Percentiles rank a stretch among this genome's conserved stretches.
These are phyloP conservation scores for Epizoanthus rinbou DNA, from an alignment of 92 coral and sea anemone genomes.

Conservation along the genomic window DNA sequence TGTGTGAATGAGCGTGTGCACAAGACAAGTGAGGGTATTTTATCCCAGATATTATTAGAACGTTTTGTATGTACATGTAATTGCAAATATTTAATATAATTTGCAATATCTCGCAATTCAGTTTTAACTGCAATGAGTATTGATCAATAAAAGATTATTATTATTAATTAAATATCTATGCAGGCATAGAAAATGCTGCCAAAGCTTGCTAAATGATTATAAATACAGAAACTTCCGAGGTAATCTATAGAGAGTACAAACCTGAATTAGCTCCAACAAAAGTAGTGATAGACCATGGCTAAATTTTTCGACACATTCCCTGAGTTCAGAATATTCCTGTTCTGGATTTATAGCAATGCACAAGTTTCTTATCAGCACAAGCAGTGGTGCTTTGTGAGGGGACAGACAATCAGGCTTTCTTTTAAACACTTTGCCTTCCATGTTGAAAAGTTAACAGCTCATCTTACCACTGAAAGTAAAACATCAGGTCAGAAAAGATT, in stretches of 20 bases:
- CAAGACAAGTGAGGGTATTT: too few relatives aligned
- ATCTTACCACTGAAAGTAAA: neutral
- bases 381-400: slow-evolving; percentile 86
- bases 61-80: too few relatives aligned
- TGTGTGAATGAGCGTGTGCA: too few relatives aligned
- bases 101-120: too few relatives aligned
- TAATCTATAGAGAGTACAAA: neutral
- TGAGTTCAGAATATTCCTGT: slow-evolving; percentile 53
- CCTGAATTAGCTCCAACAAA: slow-evolving; percentile 88
- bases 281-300: slow-evolving; percentile 74
- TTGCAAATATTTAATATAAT: too few relatives aligned
- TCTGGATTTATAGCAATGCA: slow-evolving; percentile 56
- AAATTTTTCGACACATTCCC: slow-evolving; percentile 61
- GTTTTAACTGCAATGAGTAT: too few relatives aligned
- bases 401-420: slow-evolving; percentile 79
- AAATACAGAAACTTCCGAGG: too few relatives aligned
- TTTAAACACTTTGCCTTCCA: slow-evolving; percentile 10
- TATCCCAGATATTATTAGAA: too few relatives aligned
- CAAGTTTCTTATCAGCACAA: slow-evolving; percentile 72
- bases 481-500: neutral
- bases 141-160: too few relatives aligned
- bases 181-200: too few relatives aligned
- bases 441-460: neutral
- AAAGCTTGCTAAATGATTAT: too few relatives aligned
- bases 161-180: too few relatives aligned